Conservation (phyloP, 2,797 vertebrate genomes). For the Cirrhinus mrigala region DNA sequence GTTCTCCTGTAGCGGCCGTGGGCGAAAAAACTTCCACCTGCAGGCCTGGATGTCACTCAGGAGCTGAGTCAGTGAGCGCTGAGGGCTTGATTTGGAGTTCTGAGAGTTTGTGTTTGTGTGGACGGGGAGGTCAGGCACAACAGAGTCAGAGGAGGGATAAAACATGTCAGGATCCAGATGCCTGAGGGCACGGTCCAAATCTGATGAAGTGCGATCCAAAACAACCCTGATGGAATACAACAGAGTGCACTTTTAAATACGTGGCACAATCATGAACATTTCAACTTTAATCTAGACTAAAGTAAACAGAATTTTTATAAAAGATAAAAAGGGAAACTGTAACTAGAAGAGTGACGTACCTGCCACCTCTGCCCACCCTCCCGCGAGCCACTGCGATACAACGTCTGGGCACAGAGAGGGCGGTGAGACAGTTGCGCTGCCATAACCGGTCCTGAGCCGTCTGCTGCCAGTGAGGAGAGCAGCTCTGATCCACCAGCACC, state of each 20-base stretch:
- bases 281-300: neutral
- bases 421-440: constrained; percentile 87
- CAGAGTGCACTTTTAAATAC: neutral
- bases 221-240: constrained; percentile 78
- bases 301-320: neutral
- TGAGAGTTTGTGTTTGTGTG: constrained; percentile 73
- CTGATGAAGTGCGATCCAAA: constrained; percentile 88
- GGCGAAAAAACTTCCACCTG: constrained; percentile 91
- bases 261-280: neutral
- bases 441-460: constrained; percentile 80
- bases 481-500: constrained; percentile 84
- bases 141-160: constrained; percentile 79
- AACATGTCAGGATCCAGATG: constrained; percentile 87
- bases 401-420: constrained; percentile 85
- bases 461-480: constrained; percentile 73
- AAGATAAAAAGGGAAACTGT: constrained; percentile 5
- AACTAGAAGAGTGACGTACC: constrained; percentile 72
- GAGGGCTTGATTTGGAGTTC: constrained; percentile 76
- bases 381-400: constrained; percentile 88
- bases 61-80: constrained; percentile 84
- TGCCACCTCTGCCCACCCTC: constrained; percentile 90
- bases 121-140: constrained; percentile 79
- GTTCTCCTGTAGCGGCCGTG: constrained; percentile 81
- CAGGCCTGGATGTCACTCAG: constrained; percentile 91
- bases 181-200: constrained; percentile 82